Base-by-base conservation (phyloP, 1,140 invertebrate genomes). In the Caenorhabditis remanei region DNA sequence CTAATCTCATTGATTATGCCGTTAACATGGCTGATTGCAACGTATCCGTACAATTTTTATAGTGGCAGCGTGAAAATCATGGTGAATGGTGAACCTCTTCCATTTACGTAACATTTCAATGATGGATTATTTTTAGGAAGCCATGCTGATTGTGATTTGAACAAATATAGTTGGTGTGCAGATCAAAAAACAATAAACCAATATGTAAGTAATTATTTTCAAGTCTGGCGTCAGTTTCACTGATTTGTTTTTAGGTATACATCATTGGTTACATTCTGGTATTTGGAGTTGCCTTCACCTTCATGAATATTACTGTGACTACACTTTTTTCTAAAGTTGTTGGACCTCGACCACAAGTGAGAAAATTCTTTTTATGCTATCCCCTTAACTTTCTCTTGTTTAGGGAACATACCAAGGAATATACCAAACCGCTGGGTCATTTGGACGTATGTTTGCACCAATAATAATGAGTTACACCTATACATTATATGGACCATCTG, bases 251-350 rank as follows among this genome's bases (percentile, higher is more conserved):
- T 58, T 82, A 79, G 71, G 21, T 79, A 8, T 79, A 79, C 19
- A 92, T 86, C 21, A 40, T 21, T 58, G 48, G 65, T 58, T 91
- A 92, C 56, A 83, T 89, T 13, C 1, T 91, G 13, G 56, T 87
- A n/a, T 87, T 92, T 7, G 90, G 90, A 14, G 40, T 91, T 32
- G 65, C 86, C 3, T 91, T 88, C 53, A 88, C 91, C 9, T 48
- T 90, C 16, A 61, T 91, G 21, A 91, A 91, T 65, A 90, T 91
- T 24, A 79, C 90, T n/a, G 84, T 90, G 16, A 89, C 67, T 16
- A 90, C 89, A 9, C 50, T 91, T 9, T 91, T 87, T 56, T 89
- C 89, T 1, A 88, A 91, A 71, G 92, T 91, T 6, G 65, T 91
- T 21, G 90, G 90, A 4, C 91, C 90, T 41, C 61, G 90, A n/a